Base-by-base conservation (phyloP, 2,888 invertebrate species). In the Stenichneumon culpator region DNA sequence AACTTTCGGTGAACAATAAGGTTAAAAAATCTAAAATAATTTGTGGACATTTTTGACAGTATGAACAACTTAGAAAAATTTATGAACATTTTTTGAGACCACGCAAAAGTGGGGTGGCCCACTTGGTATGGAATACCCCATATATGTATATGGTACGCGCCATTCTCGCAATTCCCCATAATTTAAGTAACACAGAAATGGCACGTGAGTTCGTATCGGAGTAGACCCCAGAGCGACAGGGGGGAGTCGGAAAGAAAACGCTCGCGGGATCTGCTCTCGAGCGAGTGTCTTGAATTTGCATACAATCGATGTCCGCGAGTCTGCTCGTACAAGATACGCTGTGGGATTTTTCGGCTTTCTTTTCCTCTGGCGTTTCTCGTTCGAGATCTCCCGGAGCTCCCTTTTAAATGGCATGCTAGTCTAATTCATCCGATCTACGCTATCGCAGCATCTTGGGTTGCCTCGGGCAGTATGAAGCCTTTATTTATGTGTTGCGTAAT, bases 221-320 rank as follows among this genome's bases (percentile, higher is more conserved):
- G 65, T 67, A 67, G 65, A 36, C 65, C 65, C 73, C 69, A 69
- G 67, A 79, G 79, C 57, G 63, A 77, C 79, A 73, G 52, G 79
- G 80, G 79, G 73, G 67, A 86, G 78, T 81, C 70, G 81, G 72
- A 81, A 81, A 83, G 83, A 83, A 80, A 83, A 69, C 83, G 80
- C 67, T 72, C 82, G 86, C 79, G 74, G 77, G 80, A 83, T 81
- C 81, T 77, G 82, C 65, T 79, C 57, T 79, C 57, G n/a, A 87
- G 87, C 86, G 85, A 84, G 84, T 73, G 81, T 77, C 73, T 84
- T 44, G 87, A 84, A 91, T 91, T 91, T 89, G 89, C 90, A 91
- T 91, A 91, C 90, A 91, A 91, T 91, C 90, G 91, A 88, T 86
- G 86, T 88, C 65, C 25, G 67, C 67, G 73, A 83, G 54, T 50